Evolutionary conservation across 1,140 invertebrate species (phyloP), one percentile per base, ranked within the genome.

Genomic region (Metopolophium dirhodum): DNA sequence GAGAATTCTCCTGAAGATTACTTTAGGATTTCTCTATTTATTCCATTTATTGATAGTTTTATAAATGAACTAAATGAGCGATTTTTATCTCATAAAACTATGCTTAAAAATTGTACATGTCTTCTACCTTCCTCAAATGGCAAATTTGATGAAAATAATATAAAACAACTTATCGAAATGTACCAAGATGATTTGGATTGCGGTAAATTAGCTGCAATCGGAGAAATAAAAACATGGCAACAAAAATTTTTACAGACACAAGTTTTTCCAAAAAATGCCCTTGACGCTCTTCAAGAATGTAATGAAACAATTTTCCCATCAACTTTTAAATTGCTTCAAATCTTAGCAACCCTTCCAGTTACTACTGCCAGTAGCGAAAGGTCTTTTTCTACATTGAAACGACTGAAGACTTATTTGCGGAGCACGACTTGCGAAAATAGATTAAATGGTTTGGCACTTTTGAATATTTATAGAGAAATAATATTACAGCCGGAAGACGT

Each of bases 331-430:
- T 90, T 1, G 37, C 68, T 41, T 22, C 68, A 68, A 68, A n/a
- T 90, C 54, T 68, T 90, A 30, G 23, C 57, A 6, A 85, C 23
- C 37, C 30, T 92, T 23, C 91, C 91, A 68, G 45, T 47, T 47
- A 47, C 45, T 37, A 82, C 45, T 68, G 61, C 61, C 26, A 92
- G 30, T 51, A 85, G 61, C 37, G 61, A 92, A 87, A 41, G 87
- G n/a, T 93, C 85, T 35, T 93, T 94, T 87, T 87, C 47, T 49
- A 51, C 86, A 7, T n/a, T 87, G 88, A 57, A 88, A 85, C 83
- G 26, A 77, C 94, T 86, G 47, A 90, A 92, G 35, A 93, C 37
- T 47, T 94, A 93, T 87, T 92, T 94, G 37, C 90, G 94, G 77
- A 94, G 35, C 47, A 94, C 88, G 30, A 94, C 93, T 57, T 35